Percentiles rank a stretch among this genome's conserved stretches.
These are phyloP conservation scores for Melanostoma scalare DNA, from an alignment of 2,888 invertebrate species.

Conservation along the genomic window DNA sequence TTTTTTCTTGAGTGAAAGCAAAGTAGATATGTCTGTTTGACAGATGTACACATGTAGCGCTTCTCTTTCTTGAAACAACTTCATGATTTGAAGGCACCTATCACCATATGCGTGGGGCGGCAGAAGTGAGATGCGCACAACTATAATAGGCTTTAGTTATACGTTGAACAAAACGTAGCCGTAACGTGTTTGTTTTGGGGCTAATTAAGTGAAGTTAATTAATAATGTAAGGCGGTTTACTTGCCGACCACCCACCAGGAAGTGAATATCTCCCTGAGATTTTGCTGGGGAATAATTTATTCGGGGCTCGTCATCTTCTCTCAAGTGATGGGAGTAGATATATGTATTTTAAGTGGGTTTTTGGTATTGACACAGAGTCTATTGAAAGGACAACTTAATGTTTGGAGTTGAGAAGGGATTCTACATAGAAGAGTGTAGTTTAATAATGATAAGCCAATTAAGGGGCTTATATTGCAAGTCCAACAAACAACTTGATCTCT, in stretches of 20 bases:
- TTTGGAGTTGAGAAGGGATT: too few species aligned
- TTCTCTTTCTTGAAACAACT: conserved; percentile 21
- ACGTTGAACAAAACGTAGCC: conserved; percentile 53
- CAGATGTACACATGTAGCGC: conserved; percentile 56
- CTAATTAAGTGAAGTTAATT: conserved; percentile 69
- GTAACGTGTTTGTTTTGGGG: conserved; percentile 61
- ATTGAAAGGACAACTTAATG: too few species aligned
- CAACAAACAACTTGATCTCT: too few species aligned
- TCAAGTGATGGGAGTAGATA: conserved; percentile 18
- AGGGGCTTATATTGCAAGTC: too few species aligned
- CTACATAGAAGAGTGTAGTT: too few species aligned
- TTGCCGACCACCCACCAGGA: conserved; percentile 45
- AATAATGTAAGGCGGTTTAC: conserved; percentile 48
- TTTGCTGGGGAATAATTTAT: conserved; percentile 46
- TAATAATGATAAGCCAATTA: too few species aligned
- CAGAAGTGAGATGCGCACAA: background rate
- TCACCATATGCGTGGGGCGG: conserved; percentile 6
- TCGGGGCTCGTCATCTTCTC: conserved; percentile 39
- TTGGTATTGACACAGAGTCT: too few species aligned
- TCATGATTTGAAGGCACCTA: conserved; percentile 39
- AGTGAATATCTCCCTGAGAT: conserved; percentile 10
- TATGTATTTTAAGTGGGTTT: conserved; percentile 20
- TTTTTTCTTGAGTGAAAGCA: conserved; percentile 8
- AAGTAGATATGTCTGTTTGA: conserved; percentile 60
- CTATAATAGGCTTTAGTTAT: conserved; percentile 42